Base-by-base conservation (phyloP, 2,888 invertebrate genomes). In the Prenolepis imparis region DNA sequence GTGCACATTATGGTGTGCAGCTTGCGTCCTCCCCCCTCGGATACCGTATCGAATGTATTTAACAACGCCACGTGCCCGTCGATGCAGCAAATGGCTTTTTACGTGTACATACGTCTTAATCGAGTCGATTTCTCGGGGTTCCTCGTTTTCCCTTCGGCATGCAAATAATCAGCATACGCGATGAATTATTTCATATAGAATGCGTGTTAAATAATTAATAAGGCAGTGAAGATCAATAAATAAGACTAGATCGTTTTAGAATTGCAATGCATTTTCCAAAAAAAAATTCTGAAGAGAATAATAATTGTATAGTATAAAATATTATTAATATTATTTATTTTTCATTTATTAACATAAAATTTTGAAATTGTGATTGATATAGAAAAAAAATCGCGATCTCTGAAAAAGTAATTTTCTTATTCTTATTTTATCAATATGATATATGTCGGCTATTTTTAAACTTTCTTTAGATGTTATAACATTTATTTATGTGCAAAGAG, bases 41-140 rank as follows among this genome's bases (percentile, higher is more conserved):
- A 52, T 52, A n/a, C 8, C 48, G 11, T 39, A 15, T 44, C 24
- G 57, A 84, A 82, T 77, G 86, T 86, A 82, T 88, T 88, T 85
- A 89, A 68, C 73, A 88, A 82, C 67, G 84, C 73, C 90, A 88
- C 88, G 85, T 84, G 83, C 81, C 80, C 67, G 28, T 48, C 55
- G 64, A 80, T 80, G 64, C 39, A 6, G 52, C 21, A 57, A 77
- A 44, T 28, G 15, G 12, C 21, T 24, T 21, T 41, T 44, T 44
- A 15, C 41, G 41, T 12, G 41, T 15, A 44, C 39, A 5, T 5
- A 36, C 36, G 36, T 36, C 36, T 36, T 4, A 39, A 15, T 44
- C 15, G 4, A 3, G 41, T 44, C 41, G 41, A 15, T 44, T 44
- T 44, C 41, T 15, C 4, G 15, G 4, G 4, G 15, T 44, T 44